These are phyloP conservation scores for Augiades crinisus DNA, from an alignment of 2,888 invertebrate genomes.

Conservation along the genomic window DNA sequence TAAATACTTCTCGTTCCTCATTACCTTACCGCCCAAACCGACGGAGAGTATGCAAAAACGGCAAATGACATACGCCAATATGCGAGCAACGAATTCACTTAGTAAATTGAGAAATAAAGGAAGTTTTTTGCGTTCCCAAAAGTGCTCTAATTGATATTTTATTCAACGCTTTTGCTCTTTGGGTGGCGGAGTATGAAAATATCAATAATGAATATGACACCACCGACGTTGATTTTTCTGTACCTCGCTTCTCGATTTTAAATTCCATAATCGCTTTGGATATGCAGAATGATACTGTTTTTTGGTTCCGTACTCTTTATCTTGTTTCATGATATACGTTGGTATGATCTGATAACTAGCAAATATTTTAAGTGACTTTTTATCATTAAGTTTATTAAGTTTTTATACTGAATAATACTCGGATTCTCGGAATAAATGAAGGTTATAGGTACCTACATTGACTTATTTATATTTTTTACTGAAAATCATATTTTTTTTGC, in stretches of 20 bases:
- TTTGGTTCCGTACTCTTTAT: slow-evolving; percentile 9
- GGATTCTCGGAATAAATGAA: no score
- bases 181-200: slow-evolving; percentile 71
- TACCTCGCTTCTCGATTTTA: slow-evolving; percentile 50
- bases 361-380: background rate
- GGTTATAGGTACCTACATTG: no score
- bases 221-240: slow-evolving; percentile 41
- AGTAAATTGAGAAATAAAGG: slow-evolving; percentile 75
- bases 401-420: no score
- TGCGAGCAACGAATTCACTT: slow-evolving; percentile 63
- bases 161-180: slow-evolving; percentile 69
- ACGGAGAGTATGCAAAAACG: slow-evolving; percentile 61
- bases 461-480: no score
- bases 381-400: no score
- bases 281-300: slow-evolving; percentile 16
- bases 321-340: background rate
- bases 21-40: slow-evolving; percentile 77
- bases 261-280: slow-evolving; percentile 35
- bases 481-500: no score
- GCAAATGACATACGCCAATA: slow-evolving; percentile 73
- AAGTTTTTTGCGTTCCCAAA: slow-evolving; percentile 59
- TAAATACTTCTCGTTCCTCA: slow-evolving; percentile 72
- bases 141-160: slow-evolving; percentile 77
- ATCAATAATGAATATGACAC: slow-evolving; percentile 65
- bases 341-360: background rate